A percentile compares a stretch with the other conserved stretches of the same genome.
Conservation (phyloP, 2,113 vertebrate species). For the Sapayoa aenigma region DNA sequence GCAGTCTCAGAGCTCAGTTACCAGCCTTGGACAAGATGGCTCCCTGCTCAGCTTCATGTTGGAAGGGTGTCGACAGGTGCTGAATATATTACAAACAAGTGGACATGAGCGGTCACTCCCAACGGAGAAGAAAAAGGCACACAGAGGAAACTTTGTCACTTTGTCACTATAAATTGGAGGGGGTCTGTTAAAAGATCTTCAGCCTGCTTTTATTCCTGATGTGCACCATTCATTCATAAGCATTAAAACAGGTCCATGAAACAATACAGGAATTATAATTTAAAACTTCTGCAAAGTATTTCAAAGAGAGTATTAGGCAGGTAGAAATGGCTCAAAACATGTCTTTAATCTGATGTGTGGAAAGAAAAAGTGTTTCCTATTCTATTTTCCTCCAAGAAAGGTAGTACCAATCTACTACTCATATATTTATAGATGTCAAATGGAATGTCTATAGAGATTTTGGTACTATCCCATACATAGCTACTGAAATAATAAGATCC, state of each 20-base stretch:
- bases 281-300: neutral
- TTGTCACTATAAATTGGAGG: neutral
- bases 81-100: conserved; percentile 48
- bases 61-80: conserved; percentile 31
- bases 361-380: neutral
- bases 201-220: neutral
- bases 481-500: neutral
- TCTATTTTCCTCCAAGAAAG: neutral
- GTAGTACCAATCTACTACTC: neutral
- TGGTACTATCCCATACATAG: neutral
- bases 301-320: neutral
- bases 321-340: neutral
- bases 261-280: neutral
- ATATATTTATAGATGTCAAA: neutral
- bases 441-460: neutral
- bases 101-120: neutral
- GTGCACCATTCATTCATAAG: neutral
- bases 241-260: neutral
- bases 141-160: neutral
- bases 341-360: neutral
- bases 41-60: neutral
- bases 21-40: conserved; percentile 31
- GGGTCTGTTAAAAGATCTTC: neutral
- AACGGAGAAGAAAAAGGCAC: neutral
- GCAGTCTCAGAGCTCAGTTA: conserved; percentile 48